Evolutionary conservation across 2,797 vertebrate genomes (phyloP).

Genomic region (Xenentodon cancila): DNA sequence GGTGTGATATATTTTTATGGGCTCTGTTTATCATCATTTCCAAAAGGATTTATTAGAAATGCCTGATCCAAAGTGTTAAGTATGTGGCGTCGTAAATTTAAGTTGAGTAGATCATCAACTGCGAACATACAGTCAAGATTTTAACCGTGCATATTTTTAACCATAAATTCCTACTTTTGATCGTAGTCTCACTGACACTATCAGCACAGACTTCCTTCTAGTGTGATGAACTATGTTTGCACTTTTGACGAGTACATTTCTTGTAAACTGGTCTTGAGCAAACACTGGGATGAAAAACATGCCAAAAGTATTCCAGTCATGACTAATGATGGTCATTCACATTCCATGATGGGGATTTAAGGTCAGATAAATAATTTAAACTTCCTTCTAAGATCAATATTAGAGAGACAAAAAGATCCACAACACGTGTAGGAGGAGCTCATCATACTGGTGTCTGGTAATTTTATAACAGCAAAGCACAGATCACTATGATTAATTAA

Average conservation of each 20-base stretch:
- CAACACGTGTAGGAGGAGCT: slow-evolving; percentile 32
- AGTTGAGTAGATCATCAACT: neutral
- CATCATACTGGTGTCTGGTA: slow-evolving; percentile 13
- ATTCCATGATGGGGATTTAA: slow-evolving; percentile 20
- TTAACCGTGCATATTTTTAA: neutral
- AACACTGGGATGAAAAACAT: slow-evolving; percentile 22
- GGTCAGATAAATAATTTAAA: slow-evolving; percentile 19
- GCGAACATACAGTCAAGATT: no score
- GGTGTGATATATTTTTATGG: no score
- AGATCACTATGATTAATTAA: slow-evolving; percentile 67
- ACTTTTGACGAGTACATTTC: slow-evolving; percentile 15
- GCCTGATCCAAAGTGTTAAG: neutral
- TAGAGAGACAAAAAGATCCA: slow-evolving; percentile 14
- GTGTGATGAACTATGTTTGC: slow-evolving; percentile 40
- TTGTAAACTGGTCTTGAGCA: slow-evolving; percentile 13
- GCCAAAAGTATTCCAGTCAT: slow-evolving; percentile 10
- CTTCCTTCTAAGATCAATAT: slow-evolving; percentile 24
- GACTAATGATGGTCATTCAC: slow-evolving; percentile 23
- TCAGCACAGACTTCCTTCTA: slow-evolving; percentile 14
- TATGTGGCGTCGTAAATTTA: neutral
- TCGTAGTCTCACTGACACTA: slow-evolving; percentile 20
- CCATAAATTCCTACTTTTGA: slow-evolving; percentile 25
- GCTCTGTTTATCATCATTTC: neutral
- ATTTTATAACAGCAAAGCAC: slow-evolving; percentile 29
- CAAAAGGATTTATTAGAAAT: neutral